Evolutionary conservation across 2,888 invertebrate genomes (phyloP), one percentile per base, ranked within the genome.

Genomic region (Stramonita haemastoma): DNA sequence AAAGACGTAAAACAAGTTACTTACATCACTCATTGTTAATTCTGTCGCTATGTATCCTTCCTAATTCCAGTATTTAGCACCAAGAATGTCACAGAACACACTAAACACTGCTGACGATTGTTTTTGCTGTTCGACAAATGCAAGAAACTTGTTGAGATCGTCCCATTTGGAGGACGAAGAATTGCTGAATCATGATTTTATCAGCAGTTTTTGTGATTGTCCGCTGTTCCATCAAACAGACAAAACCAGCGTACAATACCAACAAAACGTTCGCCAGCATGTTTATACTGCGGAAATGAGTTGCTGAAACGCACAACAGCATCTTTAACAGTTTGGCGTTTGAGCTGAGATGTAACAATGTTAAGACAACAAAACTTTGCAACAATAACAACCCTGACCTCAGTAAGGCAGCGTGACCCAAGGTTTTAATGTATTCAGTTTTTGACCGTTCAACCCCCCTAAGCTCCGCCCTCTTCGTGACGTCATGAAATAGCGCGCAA

Each of bases 401-500:
- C 29, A n/a, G 8, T 73, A 26, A 73, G 6, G 73, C 29, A 34
- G 79, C 79, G 32, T 34, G 34, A 34, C 34, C 79, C 34, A 32
- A 66, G 1, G 15, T 17, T 34, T 32, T 79, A 83, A 83, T 83
- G 36, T 17, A 83, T 83, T 83, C 81, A 83, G 26, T 22, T 83
- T 22, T 19, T 85, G 73, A 56, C 89, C 89, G 70, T 85, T 89
- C 66, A 73, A 56, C 73, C 77, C 77, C 57, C 22, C 85, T 70
- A 89, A 89, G 85, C 73, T 70, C 89, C 89, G 70, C 89, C 89
- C 85, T 32, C 15, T 32, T 46, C 77, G 19, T 77, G 85, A 89
- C 89, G 89, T 89, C 89, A 84, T 84, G 13, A 89, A 83, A 66
- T 84, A 70, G 70, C 70, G 89, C 73, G 66, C 34, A 19, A 29